A percentile compares a stretch with the other conserved stretches of the same genome.
Conservation (phyloP, 2,113 vertebrate species). For the Rattus rattus region DNA sequence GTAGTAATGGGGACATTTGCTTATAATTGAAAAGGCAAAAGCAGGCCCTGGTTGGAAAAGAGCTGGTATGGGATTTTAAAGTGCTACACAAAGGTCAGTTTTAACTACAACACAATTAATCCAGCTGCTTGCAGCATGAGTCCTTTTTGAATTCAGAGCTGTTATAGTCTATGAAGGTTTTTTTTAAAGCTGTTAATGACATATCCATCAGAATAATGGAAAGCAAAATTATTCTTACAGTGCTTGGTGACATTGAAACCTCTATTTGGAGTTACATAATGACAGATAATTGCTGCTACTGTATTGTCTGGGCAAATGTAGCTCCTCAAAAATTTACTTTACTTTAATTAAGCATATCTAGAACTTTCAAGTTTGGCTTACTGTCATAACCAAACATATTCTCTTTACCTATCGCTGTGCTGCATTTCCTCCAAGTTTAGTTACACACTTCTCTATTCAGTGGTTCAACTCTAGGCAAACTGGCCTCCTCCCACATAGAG, state of each 20-base stretch:
- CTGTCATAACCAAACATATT: slow-evolving; percentile 78
- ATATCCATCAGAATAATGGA: slow-evolving; percentile 85
- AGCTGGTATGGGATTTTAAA: slow-evolving; percentile 30
- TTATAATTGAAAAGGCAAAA: slow-evolving; percentile 37
- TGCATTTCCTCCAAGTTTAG: slow-evolving; percentile 49
- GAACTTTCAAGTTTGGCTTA: slow-evolving; percentile 80
- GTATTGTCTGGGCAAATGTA: slow-evolving; percentile 86
- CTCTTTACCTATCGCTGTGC: slow-evolving; percentile 73
- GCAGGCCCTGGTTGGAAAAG: slow-evolving; percentile 11
- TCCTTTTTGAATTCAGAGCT: slow-evolving; percentile 71
- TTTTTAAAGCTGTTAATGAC: slow-evolving; percentile 83
- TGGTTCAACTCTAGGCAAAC: slow-evolving; percentile 26
- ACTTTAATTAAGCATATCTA: slow-evolving; percentile 88
- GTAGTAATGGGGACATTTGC: neutral
- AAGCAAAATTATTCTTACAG: slow-evolving; percentile 87
- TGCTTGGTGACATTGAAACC: slow-evolving; percentile 87
- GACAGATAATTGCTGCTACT: slow-evolving; percentile 85
- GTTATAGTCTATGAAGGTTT: slow-evolving; percentile 68
- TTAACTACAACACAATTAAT: slow-evolving; percentile 71
- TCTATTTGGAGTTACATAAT: slow-evolving; percentile 85
- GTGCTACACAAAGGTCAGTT: slow-evolving; percentile 39
- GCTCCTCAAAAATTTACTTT: slow-evolving; percentile 82
- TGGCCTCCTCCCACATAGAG: slow-evolving; percentile 65
- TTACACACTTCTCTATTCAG: slow-evolving; percentile 61
- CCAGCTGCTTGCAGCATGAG: slow-evolving; percentile 54